A percentile compares a stretch with the other conserved stretches of the same genome.
phyloP scores from a whole-genome alignment of 1,140 invertebrate genomes.

The Tribolium castaneum region DNA sequence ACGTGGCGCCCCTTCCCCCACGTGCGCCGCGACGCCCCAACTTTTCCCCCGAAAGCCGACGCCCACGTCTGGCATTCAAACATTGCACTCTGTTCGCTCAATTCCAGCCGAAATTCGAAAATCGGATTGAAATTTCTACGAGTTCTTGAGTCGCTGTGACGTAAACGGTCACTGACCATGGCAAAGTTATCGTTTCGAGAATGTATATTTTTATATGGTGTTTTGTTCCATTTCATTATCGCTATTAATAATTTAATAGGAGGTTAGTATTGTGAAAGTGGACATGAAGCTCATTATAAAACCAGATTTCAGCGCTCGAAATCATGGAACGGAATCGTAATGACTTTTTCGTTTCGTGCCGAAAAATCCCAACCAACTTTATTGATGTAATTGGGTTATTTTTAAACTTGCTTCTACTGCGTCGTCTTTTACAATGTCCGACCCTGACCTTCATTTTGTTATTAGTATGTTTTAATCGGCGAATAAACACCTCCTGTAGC shows the following conservation, averaged over 20 bases:
- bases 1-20: slow-evolving; percentile 48
- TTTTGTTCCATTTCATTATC: slow-evolving; percentile 29
- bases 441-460: slow-evolving; percentile 29
- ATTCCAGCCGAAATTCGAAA: background rate
- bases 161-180: slow-evolving; percentile 33
- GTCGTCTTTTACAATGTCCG: slow-evolving; percentile 19
- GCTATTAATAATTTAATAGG: slow-evolving; percentile 22
- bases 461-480: background rate
- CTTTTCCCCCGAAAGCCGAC: slow-evolving; percentile 14
- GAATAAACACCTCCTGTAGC: background rate
- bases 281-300: slow-evolving; percentile 1
- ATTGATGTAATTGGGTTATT: slow-evolving; percentile 28
- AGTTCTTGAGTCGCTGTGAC: background rate
- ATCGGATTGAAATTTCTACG: background rate
- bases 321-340: no score
- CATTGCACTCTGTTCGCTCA: slow-evolving; percentile 28
- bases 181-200: background rate
- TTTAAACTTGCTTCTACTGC: slow-evolving; percentile 10
- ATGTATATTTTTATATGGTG: slow-evolving; percentile 13
- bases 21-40: slow-evolving; percentile 44
- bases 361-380: background rate
- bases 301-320: background rate
- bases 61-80: slow-evolving; percentile 41
- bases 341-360: background rate
- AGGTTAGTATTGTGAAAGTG: slow-evolving; percentile 32